Base-by-base conservation (phyloP, 2,888 invertebrate genomes). In the Busseola fusca region DNA sequence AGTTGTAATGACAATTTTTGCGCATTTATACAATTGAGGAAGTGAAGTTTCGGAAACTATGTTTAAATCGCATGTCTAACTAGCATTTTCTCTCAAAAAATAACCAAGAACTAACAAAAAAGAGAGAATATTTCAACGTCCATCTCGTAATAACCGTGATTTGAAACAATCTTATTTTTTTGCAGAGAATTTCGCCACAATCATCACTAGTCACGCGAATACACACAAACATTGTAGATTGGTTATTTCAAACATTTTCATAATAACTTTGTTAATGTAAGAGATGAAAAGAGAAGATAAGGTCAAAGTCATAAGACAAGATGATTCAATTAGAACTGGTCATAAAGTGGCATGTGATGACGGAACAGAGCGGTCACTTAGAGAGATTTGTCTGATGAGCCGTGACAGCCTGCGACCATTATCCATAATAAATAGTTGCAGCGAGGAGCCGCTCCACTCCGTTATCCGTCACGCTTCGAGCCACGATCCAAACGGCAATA, bases 151-250 rank as follows among this genome's bases (percentile, higher is more conserved):
- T 90, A 87, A 88, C 89, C 85, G 90, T 91, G 88, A 93, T 94
- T 93, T 92, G 89, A 91, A 92, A 91, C 89, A 91, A 92, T 92
- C 90, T 91, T 87, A 88, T 92, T 93, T 85, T 85, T 91, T 92
- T 92, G 87, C 86, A 82, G 91, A 91, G 91, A 94, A 93, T 93
- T 93, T 92, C 80, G 81, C 80, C 85, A 87, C 89, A 90, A 91
- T 90, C 88, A 88, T 89, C 87, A 84, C 80, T 85, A 89, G 93
- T 92, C 94, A 95, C 94, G 93, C 94, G 87, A 93, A 79, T 76
- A 78, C 76, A 85, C 75, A 80, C 79, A 84, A 87, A 86, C 76
- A 81, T 81, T 86, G 77, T 69, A 78, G 58, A 70, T 83, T 76
- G 69, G 75, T 80, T 75, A 80, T 80, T 73, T 50, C 56, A 50